phyloP scores from a whole-genome alignment of 2,113 vertebrate genomes.

The Bungarus multicinctus region DNA sequence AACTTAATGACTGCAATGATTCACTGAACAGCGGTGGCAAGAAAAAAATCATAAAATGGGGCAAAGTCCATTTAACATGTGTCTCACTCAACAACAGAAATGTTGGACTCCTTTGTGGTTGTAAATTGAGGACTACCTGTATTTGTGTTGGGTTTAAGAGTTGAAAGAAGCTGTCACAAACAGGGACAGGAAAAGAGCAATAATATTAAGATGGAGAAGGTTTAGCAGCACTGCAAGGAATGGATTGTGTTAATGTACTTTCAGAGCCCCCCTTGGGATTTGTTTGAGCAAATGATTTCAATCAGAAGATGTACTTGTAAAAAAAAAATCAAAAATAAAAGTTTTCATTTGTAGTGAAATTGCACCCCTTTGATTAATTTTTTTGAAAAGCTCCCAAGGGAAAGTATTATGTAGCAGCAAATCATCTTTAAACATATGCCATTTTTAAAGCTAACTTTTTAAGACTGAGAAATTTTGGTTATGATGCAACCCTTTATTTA shows the following conservation, averaged over 20 bases:
- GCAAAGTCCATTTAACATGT: neutral
- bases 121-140: neutral
- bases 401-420: neutral
- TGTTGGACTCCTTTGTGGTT: neutral
- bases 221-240: neutral
- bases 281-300: neutral
- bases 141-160: neutral
- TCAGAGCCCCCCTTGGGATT: neutral
- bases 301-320: neutral
- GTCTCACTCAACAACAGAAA: neutral
- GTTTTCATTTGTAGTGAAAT: neutral
- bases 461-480: neutral
- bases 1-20: neutral
- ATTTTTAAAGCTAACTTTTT: neutral
- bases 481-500: constrained; percentile 15
- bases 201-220: neutral
- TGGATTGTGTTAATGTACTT: neutral
- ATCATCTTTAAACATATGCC: neutral
- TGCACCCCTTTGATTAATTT: neutral
- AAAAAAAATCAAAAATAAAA: neutral
- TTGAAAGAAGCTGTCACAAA: no score
- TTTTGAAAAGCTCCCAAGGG: neutral
- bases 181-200: no score
- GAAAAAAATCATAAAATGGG: neutral
- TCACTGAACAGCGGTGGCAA: neutral